Evolutionary conservation across 2,113 vertebrate genomes (phyloP).

Genomic region (Etia nguti): DNA sequence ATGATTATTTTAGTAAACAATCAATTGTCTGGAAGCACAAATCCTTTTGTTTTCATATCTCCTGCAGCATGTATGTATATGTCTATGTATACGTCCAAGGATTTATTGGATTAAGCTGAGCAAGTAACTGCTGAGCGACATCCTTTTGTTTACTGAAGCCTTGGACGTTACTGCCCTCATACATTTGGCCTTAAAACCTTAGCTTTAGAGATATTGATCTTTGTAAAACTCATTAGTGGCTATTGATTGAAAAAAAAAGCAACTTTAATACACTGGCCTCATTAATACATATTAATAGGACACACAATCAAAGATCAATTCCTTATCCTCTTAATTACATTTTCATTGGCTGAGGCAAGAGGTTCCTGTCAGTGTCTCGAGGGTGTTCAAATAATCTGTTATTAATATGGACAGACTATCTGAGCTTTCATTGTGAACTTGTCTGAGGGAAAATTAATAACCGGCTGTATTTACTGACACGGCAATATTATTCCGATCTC

Average conservation of each 20-base stretch:
- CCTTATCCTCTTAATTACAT: constrained; percentile 68
- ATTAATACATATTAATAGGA: constrained; percentile 65
- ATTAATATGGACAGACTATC: constrained; percentile 42
- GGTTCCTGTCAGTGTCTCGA: constrained; percentile 34
- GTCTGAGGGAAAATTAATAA: constrained; percentile 3
- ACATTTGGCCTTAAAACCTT: constrained; percentile 21
- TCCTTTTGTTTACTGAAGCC: constrained; percentile 2
- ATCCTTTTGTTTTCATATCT: not conserved
- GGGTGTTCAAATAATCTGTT: constrained; percentile 40
- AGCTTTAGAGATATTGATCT: constrained; percentile 64
- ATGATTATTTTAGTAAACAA: constrained; percentile 12
- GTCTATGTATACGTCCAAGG: not conserved
- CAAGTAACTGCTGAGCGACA: not conserved
- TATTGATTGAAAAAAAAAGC: constrained; percentile 48
- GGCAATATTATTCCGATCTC: not conserved
- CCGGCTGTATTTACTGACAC: not conserved
- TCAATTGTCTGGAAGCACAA: not conserved
- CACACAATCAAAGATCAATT: constrained; percentile 67
- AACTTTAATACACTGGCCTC: constrained; percentile 59
- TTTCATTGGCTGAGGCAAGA: constrained; percentile 54
- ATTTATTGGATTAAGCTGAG: not conserved
- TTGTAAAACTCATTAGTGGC: constrained; percentile 65
- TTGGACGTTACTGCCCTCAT: not conserved
- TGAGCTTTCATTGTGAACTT: constrained; percentile 13
- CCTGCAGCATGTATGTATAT: not conserved